Conservation (phyloP, 2,888 invertebrate genomes). For the Drosophila acutilabella region DNA sequence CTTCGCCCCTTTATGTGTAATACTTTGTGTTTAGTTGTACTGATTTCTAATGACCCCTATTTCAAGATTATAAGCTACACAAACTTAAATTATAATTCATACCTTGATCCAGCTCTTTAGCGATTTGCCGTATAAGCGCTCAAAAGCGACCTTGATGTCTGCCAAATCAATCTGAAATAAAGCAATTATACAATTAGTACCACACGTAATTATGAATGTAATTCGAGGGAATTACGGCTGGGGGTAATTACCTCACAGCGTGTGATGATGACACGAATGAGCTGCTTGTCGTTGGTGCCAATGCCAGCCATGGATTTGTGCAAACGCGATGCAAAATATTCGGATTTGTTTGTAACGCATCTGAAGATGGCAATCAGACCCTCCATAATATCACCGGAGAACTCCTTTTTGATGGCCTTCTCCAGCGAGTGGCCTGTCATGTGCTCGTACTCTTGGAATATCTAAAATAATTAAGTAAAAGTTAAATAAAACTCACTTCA, state of each 20-base stretch:
- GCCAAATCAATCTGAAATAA: conserved; percentile 89
- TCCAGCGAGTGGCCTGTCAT: conserved; percentile 93
- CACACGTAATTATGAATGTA: background rate
- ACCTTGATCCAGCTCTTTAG: conserved; percentile 93
- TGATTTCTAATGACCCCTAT: too few relatives aligned
- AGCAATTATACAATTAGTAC: too few relatives aligned
- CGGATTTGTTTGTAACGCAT: conserved; percentile 91
- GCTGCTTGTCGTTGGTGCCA: conserved; percentile 94
- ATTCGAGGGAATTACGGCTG: background rate
- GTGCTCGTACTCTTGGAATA: conserved; percentile 86
- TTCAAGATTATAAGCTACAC: background rate
- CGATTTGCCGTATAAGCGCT: conserved; percentile 90
- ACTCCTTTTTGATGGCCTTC: conserved; percentile 92
- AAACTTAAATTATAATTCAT: background rate
- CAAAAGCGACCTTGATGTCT: conserved; percentile 93
- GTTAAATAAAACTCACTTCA: background rate
- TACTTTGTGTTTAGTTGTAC: too few relatives aligned
- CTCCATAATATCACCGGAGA: conserved; percentile 92
- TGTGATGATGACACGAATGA: conserved; percentile 94
- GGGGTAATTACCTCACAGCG: conserved; percentile 87
- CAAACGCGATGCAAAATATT: conserved; percentile 94
- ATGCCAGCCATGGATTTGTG: conserved; percentile 95
- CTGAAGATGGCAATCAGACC: conserved; percentile 93
- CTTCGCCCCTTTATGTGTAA: too few relatives aligned
- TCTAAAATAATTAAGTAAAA: conserved; percentile 58